Percentiles rank a stretch among this genome's conserved stretches.
phyloP scores from a whole-genome alignment of 2,113 vertebrate species.

The Mus musculus region GRCm39 chr11:100337001-100337500 shows the following conservation, averaged over 20 bases:
- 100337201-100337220: neutral
- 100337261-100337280: no score
- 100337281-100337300: neutral
- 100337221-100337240: neutral
- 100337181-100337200: neutral
- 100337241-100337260: neutral
- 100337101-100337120: neutral
- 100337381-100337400: neutral
- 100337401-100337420: neutral
- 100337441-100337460: no score
- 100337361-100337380: neutral
- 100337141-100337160: neutral
- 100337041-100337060: neutral
- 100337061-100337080: constrained; percentile 22
- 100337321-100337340: neutral
- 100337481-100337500: no score
- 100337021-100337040: neutral
- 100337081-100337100: neutral
- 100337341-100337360: neutral
- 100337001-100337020: neutral
- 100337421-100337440: no score
- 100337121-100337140: neutral
- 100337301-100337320: neutral
- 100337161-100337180: neutral
- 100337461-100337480: no score